Evolutionary conservation across 2,113 vertebrate genomes (phyloP).

Genomic region (Oostethus manadensis): DNA sequence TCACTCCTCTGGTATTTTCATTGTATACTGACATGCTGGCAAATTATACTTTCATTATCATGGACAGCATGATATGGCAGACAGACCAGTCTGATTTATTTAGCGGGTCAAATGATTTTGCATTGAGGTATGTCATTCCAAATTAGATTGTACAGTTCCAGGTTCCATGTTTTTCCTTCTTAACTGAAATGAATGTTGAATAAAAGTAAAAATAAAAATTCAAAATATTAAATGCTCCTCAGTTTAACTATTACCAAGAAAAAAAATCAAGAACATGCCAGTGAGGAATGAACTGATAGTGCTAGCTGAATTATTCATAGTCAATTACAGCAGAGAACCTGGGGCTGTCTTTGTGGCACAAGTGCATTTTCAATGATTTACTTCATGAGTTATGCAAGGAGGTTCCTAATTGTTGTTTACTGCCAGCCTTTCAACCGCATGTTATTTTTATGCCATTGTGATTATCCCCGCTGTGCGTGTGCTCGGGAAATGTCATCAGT

Average conservation of each 20-base stretch:
- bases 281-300: slow-evolving; percentile 15
- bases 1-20: too few relatives aligned
- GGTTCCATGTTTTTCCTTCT: neutral
- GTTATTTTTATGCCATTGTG: slow-evolving; percentile 59
- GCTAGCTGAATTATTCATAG: slow-evolving; percentile 68
- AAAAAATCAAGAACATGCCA: slow-evolving; percentile 34
- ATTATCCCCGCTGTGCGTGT: slow-evolving; percentile 52
- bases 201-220: too few relatives aligned
- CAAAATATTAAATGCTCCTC: neutral
- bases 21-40: too few relatives aligned
- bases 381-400: slow-evolving; percentile 53
- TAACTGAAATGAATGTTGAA: neutral
- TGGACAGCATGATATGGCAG: too few relatives aligned
- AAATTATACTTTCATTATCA: too few relatives aligned
- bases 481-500: slow-evolving; percentile 57
- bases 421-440: slow-evolving; percentile 45
- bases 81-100: too few relatives aligned
- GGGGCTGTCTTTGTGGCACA: slow-evolving; percentile 47
- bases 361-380: slow-evolving; percentile 63
- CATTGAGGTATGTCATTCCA: too few relatives aligned
- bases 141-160: too few relatives aligned
- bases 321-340: slow-evolving; percentile 59
- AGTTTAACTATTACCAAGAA: slow-evolving; percentile 9
- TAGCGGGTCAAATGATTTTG: too few relatives aligned
- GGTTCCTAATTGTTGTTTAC: slow-evolving; percentile 68